Base-by-base conservation (phyloP, 2,888 invertebrate species). In the Diaprepes abbreviatus region DNA sequence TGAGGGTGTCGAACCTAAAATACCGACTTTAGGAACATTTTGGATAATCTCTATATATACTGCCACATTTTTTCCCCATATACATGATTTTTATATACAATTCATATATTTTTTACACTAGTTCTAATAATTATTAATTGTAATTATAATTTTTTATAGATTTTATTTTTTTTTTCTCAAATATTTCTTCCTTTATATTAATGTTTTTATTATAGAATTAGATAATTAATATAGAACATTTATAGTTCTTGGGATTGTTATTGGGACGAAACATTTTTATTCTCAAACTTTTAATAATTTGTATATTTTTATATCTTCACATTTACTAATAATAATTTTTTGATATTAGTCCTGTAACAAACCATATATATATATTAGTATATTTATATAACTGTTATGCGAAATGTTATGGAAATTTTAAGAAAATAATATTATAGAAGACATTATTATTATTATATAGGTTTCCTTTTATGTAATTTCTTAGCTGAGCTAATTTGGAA, bases 121-220 rank as follows among this genome's bases (percentile, higher is more conserved):
- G 4, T 10, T 43, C 4, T 43, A 43, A n/a, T 21, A 19, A 21
- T 21, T 43, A 21, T 21, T 21, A 3, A 43, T 19, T 43, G 21
- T n/a, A n/a, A n/a, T 43, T 43, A 19, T 43, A 43, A 43, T 43
- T 43, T 21, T 36, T 12, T 7, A 38, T 40, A 40, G 40, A 40
- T 40, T 17, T 21, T 43, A 43, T 21, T 21, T 40, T 40, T 21
- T 43, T 19, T 21, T 43, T 43, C 43, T 40, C 40, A 40, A 17
- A 43, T 43, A 43, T 21, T 40, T 40, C 7, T 40, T 24, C 5
- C 24, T n/a, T n/a, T 40, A 40, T 40, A 40, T 40, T 17, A 17
- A 40, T 19, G 24, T 24, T 24, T 24, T 43, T 43, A 21, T 43
- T 43, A 43, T n/a, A n/a, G 14, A 21, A 19, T n/a, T 43, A 43